phyloP scores from a whole-genome alignment of 1,140 invertebrate genomes.

The Zaprionus nigranus region DNA sequence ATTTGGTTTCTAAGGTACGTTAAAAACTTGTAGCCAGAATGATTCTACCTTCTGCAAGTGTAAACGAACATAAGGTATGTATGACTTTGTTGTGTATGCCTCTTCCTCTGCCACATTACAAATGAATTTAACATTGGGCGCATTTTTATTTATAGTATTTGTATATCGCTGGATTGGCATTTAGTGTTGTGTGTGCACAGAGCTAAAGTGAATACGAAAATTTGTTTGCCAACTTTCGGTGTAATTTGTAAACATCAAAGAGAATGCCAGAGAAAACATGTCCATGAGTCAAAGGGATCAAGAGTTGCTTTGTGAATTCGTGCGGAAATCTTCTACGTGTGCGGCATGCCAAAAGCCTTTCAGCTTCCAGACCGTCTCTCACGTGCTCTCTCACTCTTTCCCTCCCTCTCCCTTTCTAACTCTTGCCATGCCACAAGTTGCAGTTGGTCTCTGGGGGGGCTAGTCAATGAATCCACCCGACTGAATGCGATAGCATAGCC shows the following conservation, averaged over 20 bases:
- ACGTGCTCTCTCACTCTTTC: neutral
- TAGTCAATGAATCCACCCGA: slow-evolving; percentile 23
- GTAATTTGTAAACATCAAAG: slow-evolving; percentile 83
- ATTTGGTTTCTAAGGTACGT: too few relatives aligned
- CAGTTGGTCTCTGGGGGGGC: slow-evolving; percentile 8
- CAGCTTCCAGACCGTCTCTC: neutral
- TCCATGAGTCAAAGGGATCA: slow-evolving; percentile 82
- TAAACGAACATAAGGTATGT: neutral
- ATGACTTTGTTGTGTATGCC: neutral
- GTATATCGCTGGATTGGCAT: slow-evolving; percentile 40
- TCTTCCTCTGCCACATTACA: slow-evolving; percentile 37
- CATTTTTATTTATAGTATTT: slow-evolving; percentile 65
- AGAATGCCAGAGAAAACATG: slow-evolving; percentile 79
- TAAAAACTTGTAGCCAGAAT: too few relatives aligned
- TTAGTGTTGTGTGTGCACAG: slow-evolving; percentile 37
- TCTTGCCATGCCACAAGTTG: slow-evolving; percentile 27
- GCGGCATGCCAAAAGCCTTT: slow-evolving; percentile 64
- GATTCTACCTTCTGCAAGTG: too few relatives aligned
- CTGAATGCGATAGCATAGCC: neutral
- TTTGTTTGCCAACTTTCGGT: slow-evolving; percentile 82
- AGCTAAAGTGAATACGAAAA: slow-evolving; percentile 81
- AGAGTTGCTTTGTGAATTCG: slow-evolving; percentile 83
- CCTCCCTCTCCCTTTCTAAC: neutral
- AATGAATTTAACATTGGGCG: slow-evolving; percentile 67
- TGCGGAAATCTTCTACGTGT: slow-evolving; percentile 83